phyloP scores from a whole-genome alignment of 2,888 invertebrate genomes.

The Papilio demoleus region DNA sequence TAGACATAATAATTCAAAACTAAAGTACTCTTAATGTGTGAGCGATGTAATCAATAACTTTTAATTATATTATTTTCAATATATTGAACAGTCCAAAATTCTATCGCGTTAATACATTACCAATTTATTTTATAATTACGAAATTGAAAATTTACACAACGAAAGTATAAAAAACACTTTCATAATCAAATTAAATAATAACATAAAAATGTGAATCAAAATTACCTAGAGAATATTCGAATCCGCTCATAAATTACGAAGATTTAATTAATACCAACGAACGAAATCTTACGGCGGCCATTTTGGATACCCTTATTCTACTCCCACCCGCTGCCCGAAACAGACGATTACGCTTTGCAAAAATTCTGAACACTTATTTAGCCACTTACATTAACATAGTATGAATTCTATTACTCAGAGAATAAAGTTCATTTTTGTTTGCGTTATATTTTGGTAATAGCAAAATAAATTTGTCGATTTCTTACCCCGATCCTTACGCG shows the following conservation, averaged over 20 bases:
- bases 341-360: slow-evolving; percentile 78
- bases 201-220: slow-evolving; percentile 76
- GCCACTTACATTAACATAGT: slow-evolving; percentile 8
- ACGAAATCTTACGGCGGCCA: slow-evolving; percentile 82
- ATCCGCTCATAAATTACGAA: slow-evolving; percentile 79
- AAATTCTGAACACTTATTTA: slow-evolving; percentile 48
- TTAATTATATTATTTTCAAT: no score
- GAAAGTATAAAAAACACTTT: slow-evolving; percentile 28
- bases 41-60: no score
- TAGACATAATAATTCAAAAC: no score
- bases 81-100: no score
- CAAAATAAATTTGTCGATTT: slow-evolving; percentile 64
- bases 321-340: slow-evolving; percentile 69
- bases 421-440: slow-evolving; percentile 5
- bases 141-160: no score
- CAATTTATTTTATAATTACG: no score
- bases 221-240: slow-evolving; percentile 68
- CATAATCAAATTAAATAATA: slow-evolving; percentile 57
- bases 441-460: slow-evolving; percentile 47
- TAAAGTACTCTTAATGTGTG: no score
- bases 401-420: neutral
- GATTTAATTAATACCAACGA: slow-evolving; percentile 82
- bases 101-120: no score
- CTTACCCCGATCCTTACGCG: slow-evolving; percentile 72
- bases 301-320: slow-evolving; percentile 77